A percentile compares a stretch with the other conserved stretches of the same genome.
Evolutionary conservation across 2,113 vertebrate genomes (phyloP).

Genomic region (Callipepla squamata): DNA sequence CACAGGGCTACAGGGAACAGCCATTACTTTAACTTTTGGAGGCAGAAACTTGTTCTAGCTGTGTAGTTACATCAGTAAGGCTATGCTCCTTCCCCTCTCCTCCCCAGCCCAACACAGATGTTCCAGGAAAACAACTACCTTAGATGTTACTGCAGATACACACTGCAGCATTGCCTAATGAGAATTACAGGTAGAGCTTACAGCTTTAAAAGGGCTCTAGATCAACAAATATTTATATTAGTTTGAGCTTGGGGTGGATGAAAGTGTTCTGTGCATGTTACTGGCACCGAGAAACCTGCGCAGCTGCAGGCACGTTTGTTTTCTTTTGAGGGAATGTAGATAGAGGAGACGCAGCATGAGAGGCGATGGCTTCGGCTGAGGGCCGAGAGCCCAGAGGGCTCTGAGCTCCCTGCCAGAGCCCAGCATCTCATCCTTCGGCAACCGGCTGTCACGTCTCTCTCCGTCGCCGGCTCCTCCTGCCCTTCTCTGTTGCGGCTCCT

Average conservation of each 20-base stretch:
- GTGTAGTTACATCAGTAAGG: background rate
- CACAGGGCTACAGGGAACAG: background rate
- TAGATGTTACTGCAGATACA: background rate
- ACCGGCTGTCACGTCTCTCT: too few relatives aligned
- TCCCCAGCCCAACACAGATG: background rate
- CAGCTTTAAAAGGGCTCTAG: background rate
- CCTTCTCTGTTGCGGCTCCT: accelerated
- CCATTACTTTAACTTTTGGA: background rate
- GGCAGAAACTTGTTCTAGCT: background rate
- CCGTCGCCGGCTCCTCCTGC: background rate
- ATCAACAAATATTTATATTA: conserved; percentile 3
- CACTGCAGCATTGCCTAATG: background rate
- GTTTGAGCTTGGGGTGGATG: accelerated
- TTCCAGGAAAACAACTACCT: background rate
- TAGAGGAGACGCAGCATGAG: accelerated
- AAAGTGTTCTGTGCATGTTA: background rate
- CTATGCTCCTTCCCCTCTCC: accelerated
- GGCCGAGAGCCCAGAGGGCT: background rate
- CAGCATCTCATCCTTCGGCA: background rate
- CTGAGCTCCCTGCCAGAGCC: accelerated
- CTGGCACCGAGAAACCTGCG: background rate
- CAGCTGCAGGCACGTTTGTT: background rate
- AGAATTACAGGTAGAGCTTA: background rate
- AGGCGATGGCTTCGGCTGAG: accelerated
- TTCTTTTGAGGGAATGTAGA: background rate